Evolutionary conservation across 2,888 invertebrate species (phyloP).

Genomic region (Apoderus coryli): DNA sequence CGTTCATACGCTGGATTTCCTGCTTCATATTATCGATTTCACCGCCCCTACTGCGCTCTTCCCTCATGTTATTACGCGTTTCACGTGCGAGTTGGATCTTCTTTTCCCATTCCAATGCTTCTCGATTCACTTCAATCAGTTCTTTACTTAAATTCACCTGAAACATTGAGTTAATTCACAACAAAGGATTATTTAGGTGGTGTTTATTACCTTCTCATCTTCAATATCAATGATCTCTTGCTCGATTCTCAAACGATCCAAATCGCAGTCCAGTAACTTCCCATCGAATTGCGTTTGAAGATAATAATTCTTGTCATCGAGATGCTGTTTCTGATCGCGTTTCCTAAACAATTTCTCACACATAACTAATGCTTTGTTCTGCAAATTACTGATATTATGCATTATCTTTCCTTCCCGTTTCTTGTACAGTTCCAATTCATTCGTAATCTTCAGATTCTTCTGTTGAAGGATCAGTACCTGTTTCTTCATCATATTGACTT

Average conservation of each 20-base stretch:
- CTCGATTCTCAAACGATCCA: slow-evolving; percentile 49
- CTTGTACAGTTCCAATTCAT: slow-evolving; percentile 43
- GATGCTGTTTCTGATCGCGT: slow-evolving; percentile 36
- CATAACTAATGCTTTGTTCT: slow-evolving; percentile 43
- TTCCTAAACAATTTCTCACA: slow-evolving; percentile 42
- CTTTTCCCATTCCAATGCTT: slow-evolving; percentile 68
- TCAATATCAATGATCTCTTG: slow-evolving; percentile 51
- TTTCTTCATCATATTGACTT: slow-evolving; percentile 56
- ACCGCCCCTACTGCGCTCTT: slow-evolving; percentile 48
- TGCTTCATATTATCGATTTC: slow-evolving; percentile 62
- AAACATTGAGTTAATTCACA: no score
- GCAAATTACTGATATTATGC: slow-evolving; percentile 43
- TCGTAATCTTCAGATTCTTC: slow-evolving; percentile 54
- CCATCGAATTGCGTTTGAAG: slow-evolving; percentile 20
- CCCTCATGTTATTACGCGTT: slow-evolving; percentile 49
- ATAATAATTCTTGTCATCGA: slow-evolving; percentile 41
- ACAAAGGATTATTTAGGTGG: no score
- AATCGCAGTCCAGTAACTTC: slow-evolving; percentile 46
- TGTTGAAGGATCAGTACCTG: slow-evolving; percentile 55
- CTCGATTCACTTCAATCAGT: slow-evolving; percentile 45
- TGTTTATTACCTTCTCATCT: slow-evolving; percentile 47
- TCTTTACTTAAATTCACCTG: slow-evolving; percentile 51
- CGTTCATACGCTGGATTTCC: slow-evolving; percentile 76
- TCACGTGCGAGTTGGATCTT: slow-evolving; percentile 61
- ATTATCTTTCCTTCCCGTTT: slow-evolving; percentile 42